Evolutionary conservation across 2,113 vertebrate species (phyloP).

Genomic region (Peromyscus maniculatus): DNA sequence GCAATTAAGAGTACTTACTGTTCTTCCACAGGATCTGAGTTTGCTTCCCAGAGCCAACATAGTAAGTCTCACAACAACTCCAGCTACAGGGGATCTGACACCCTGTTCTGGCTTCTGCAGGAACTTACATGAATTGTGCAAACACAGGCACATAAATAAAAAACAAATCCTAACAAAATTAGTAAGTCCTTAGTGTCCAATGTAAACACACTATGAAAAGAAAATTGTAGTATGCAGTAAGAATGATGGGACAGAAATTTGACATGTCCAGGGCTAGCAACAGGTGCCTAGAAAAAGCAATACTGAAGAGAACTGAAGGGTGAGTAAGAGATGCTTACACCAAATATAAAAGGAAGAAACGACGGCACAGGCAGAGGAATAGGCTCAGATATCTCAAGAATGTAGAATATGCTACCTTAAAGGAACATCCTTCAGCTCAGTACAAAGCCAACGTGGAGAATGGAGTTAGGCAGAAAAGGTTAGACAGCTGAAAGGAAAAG

Average conservation of each 20-base stretch:
- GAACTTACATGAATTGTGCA: not conserved
- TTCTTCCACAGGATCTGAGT: not conserved
- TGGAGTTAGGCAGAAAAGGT: not conserved
- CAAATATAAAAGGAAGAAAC: slow-evolving; percentile 6
- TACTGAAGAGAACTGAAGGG: not conserved
- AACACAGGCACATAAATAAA: not conserved
- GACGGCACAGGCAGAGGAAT: not conserved
- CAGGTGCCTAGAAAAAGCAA: not conserved
- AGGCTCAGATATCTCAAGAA: not conserved
- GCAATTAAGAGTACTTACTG: not conserved
- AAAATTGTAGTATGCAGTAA: not conserved
- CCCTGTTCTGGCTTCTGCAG: not conserved
- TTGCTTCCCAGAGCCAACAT: not conserved
- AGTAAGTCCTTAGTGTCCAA: not conserved
- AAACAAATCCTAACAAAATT: not conserved
- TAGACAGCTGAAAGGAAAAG: not conserved
- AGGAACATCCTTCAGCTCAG: not conserved
- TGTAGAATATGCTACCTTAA: not conserved
- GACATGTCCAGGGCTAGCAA: not conserved
- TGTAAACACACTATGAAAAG: not conserved
- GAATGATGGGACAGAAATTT: not conserved
- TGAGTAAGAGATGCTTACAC: not conserved
- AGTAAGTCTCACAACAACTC: not conserved
- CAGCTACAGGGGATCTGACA: not conserved
- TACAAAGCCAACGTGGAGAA: not conserved